Percentiles rank a stretch among this genome's conserved stretches.
These are phyloP conservation scores for Plemyria rubiginata DNA, from an alignment of 2,888 invertebrate species.

Conservation along the genomic window DNA sequence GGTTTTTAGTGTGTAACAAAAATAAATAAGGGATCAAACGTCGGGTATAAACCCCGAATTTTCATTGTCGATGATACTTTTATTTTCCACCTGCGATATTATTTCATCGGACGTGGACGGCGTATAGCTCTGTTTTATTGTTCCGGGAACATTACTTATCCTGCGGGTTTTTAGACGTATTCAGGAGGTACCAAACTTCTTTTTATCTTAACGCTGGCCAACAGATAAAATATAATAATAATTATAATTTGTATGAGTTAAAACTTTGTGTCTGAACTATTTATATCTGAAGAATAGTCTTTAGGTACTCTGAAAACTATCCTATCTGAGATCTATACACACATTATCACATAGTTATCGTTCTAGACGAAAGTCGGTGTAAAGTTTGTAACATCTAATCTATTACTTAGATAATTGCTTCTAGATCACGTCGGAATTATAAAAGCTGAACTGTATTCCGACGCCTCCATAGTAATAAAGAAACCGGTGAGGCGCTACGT, in stretches of 20 bases:
- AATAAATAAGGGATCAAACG: constrained; percentile 22
- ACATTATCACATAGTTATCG: too few species aligned
- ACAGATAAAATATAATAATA: too few species aligned
- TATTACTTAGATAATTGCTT: constrained; percentile 14
- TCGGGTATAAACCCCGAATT: constrained; percentile 14
- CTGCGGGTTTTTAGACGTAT: not conserved
- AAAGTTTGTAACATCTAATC: too few species aligned
- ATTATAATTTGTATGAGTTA: too few species aligned
- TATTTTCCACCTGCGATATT: constrained; percentile 12
- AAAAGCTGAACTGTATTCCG: constrained; percentile 77
- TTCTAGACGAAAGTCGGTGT: too few species aligned
- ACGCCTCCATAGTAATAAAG: constrained; percentile 73
- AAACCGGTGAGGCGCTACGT: constrained; percentile 66
- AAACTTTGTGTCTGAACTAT: too few species aligned
- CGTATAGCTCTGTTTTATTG: not conserved
- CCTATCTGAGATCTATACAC: too few species aligned
- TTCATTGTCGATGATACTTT: constrained; percentile 3
- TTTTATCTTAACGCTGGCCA: too few species aligned
- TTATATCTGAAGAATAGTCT: too few species aligned
- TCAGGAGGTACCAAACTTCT: too few species aligned
- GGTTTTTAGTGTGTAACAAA: constrained; percentile 21
- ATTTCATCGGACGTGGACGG: not conserved
- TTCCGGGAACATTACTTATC: not conserved
- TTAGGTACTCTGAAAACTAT: too few species aligned
- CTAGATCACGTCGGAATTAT: constrained; percentile 61